These are phyloP conservation scores for Zosterops hypoxanthus DNA, from an alignment of 2,113 vertebrate species.

Conservation along the genomic window DNA sequence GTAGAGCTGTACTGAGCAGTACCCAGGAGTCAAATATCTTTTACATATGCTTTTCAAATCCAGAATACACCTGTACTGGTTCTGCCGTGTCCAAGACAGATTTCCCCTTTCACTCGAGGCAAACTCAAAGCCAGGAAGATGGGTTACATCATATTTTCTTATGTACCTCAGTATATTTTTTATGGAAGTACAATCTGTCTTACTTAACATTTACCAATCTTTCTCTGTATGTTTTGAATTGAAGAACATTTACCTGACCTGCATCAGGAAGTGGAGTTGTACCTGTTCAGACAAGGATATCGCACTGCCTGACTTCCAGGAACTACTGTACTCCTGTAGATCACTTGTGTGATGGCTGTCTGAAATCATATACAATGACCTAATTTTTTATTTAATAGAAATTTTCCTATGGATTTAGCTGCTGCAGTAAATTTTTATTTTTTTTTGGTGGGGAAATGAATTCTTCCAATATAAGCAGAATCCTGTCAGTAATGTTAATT, in stretches of 20 bases:
- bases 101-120: not conserved
- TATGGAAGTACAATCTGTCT: not conserved
- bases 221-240: not conserved
- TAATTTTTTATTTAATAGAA: not conserved
- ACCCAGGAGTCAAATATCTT: not conserved
- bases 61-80: not conserved
- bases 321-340: not conserved
- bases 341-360: not conserved
- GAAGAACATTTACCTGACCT: not conserved
- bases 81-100: not conserved
- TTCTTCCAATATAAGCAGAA: not conserved
- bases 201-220: not conserved
- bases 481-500: conserved; percentile 1
- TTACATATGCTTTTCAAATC: not conserved
- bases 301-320: not conserved
- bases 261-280: not conserved
- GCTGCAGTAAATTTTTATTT: not conserved
- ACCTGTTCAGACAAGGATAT: not conserved
- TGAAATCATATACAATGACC: not conserved
- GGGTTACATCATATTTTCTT: not conserved
- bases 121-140: not conserved
- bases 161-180: not conserved
- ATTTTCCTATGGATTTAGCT: not conserved
- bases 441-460: not conserved
- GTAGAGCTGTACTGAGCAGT: not conserved